Evolutionary conservation across 2,113 vertebrate genomes (phyloP), one percentile per base, ranked within the genome.

Genomic region (Lethenteron reissneri): DNA sequence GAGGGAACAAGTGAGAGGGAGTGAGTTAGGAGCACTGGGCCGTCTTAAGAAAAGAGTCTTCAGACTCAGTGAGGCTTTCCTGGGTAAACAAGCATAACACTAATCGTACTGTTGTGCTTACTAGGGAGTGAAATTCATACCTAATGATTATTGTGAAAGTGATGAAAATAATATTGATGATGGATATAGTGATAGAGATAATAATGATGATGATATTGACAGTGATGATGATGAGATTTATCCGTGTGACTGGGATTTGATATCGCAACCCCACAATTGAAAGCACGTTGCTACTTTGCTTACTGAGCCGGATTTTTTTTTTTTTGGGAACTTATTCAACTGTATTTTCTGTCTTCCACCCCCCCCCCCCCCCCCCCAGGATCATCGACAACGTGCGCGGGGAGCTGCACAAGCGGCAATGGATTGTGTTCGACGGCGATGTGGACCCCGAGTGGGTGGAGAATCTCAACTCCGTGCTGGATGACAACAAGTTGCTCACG

Each of bases 371-470:
- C 64, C 64, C 64, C 64, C 11, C 25, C 25, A 25, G 25, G 17
- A 41, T 71, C 70, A 71, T 71, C n/a, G 70, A 57, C 12, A 57
- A 71, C 57, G 69, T 25, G 19, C 11, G 21, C 70, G 70, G 21
- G 59, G 25, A 70, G 41, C 58, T 76, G 79, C 75, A 71, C 76
- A 85, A 83, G 82, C 59, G 83, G 84, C 79, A 84, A 84, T 85
- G 84, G 77, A 78, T 85, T 41, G 70, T 85, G 76, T 78, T 85
- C 74, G 84, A 85, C 73, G 84, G 84, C 15, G 83, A 83, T 2
- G 84, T 85, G 17, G 84, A 84, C 74, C 82, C 84, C 69, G 81
- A 85, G 74, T 84, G 84, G 84, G 85, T 84, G 57, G 84, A 85
- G 76, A 84, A 85, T 76, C 78, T 85, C 74, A 85, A 85, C 77